phyloP scores from a whole-genome alignment of 2,888 invertebrate species.

The Caradrina kadenii region DNA sequence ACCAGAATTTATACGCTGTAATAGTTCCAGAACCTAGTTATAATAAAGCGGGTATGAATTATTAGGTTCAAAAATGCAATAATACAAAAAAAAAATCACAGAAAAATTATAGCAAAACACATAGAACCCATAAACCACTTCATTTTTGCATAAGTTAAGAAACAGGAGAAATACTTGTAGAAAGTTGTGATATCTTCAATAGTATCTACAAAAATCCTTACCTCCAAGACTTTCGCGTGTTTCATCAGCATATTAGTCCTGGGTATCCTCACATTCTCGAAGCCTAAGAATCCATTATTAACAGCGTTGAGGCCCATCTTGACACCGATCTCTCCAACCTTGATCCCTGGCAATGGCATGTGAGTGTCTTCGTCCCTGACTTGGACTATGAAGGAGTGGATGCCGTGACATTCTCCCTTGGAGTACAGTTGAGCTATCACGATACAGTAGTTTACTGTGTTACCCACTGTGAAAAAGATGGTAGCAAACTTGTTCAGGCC shows the following conservation, averaged over 20 bases:
- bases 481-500: too few species aligned
- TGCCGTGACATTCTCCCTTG: constrained; percentile 94
- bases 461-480: constrained; percentile 93
- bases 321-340: constrained; percentile 98
- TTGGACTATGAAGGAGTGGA: constrained; percentile 98
- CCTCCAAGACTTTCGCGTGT: constrained; percentile 94
- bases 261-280: constrained; percentile 96
- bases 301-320: constrained; percentile 97
- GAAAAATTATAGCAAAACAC: too few species aligned
- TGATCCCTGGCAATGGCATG: constrained; percentile 95
- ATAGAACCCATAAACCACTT: too few species aligned
- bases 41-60: too few species aligned
- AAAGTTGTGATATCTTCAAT: too few species aligned
- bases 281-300: constrained; percentile 97
- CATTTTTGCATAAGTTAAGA: too few species aligned
- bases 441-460: constrained; percentile 97
- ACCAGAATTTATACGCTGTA: too few species aligned
- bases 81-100: too few species aligned
- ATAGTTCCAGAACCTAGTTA: too few species aligned
- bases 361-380: constrained; percentile 97
- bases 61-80: too few species aligned
- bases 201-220: constrained; percentile 61
- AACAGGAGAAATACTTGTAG: too few species aligned
- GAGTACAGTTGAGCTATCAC: constrained; percentile 97
- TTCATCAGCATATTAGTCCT: constrained; percentile 97